phyloP scores from a whole-genome alignment of 2,888 invertebrate genomes.

The Perdita meconis region DNA sequence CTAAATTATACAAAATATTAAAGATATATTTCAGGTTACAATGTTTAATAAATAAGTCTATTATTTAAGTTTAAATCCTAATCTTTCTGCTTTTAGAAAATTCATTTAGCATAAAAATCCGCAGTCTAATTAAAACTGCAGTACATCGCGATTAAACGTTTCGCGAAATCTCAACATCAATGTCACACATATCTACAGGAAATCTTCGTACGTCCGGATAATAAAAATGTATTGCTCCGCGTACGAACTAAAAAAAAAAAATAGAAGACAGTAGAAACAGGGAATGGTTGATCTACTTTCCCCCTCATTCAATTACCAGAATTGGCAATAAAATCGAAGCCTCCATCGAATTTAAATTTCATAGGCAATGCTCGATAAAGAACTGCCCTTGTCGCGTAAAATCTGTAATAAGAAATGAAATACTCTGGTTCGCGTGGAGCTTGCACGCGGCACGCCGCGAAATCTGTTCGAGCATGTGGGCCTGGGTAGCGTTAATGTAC shows the following conservation, averaged over 20 bases:
- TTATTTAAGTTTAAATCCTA: too few species aligned
- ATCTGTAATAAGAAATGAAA: conserved; percentile 56
- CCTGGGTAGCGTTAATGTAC: conserved; percentile 78
- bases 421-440: conserved; percentile 50
- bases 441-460: conserved; percentile 65
- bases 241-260: not conserved
- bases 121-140: too few species aligned
- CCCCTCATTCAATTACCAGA: conserved; percentile 45
- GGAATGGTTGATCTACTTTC: conserved; percentile 34
- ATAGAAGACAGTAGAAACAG: not conserved
- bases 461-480: conserved; percentile 71
- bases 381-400: conserved; percentile 41
- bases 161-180: too few species aligned
- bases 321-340: conserved; percentile 53
- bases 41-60: too few species aligned
- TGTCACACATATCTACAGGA: too few species aligned
- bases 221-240: not conserved
- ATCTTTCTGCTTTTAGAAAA: too few species aligned
- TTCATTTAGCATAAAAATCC: too few species aligned
- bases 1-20: too few species aligned
- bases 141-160: too few species aligned
- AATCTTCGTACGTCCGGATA: too few species aligned
- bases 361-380: conserved; percentile 43
- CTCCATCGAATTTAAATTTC: conserved; percentile 62
- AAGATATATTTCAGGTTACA: too few species aligned